Evolutionary conservation across 2,113 vertebrate species (phyloP), one percentile per base, ranked within the genome.

Genomic region (Paralichthys olivaceus): DNA sequence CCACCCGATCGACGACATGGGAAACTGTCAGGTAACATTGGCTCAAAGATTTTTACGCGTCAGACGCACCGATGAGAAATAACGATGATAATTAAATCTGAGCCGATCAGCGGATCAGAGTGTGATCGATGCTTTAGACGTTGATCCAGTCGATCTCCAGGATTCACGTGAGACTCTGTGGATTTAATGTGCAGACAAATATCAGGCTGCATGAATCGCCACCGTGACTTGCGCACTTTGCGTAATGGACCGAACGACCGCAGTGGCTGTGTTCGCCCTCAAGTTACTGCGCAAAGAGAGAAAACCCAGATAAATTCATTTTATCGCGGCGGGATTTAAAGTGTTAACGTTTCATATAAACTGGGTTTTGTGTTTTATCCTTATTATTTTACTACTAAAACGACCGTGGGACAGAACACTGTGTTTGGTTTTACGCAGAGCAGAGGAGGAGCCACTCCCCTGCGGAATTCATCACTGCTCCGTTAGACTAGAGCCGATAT

Each of bases 11-110:
- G 34, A 78, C 49, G 20, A 53, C 62, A 95, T 95, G 94, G 94
- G 94, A 28, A 95, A 95, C 93, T 94, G 91, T 70, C 93, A 95
- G 57, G 94, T 70, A n/a, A 53, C 17, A 19, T 34, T 2, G 32
- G 32, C 7, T 9, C 9, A 34, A 8, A 34, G 32, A 34, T 1
- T 7, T 34, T 34, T 34, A 17, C 43, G 43, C 43, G 43, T 45
- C 14, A 45, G 43, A 25, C 23, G 13, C 54, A 15, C 3, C 23
- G 13, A 26, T 12, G 0, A 26, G 12, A 14, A 56, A 26, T 26
- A 7, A 15, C 13, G 1, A 2, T 56, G 12, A 17, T 25, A 7
- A 54, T 13, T 47, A 4, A 47, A 40, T 40, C 11, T 13, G 37
- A 13, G 3, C 37, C 3, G 28, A 40, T 40, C 37, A 3, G 12